Base-by-base conservation (phyloP, 2,797 vertebrate species). In the Melanotaenia nigrans region DNA sequence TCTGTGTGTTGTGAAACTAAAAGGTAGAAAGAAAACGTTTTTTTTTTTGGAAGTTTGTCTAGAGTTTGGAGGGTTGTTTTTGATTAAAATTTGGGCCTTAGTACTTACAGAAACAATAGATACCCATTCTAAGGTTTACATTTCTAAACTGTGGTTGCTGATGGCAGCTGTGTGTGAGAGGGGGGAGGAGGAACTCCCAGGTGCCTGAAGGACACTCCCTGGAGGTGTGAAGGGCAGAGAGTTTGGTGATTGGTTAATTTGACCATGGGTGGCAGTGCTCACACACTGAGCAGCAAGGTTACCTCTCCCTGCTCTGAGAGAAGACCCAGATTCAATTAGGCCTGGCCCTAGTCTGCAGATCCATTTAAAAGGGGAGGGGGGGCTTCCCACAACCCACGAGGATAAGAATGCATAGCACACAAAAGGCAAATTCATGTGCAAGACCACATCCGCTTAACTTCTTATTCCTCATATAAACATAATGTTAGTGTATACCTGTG, bases 311-410 rank as follows among this genome's bases (percentile, higher is more conserved):
- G 86, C 89, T 90, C 89, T 85, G 87, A 91, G 90, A 95, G 93
- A 91, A 95, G 93, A 93, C 93, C 94, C 90, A 95, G 95, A 98
- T 98, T 96, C 94, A 95, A 97, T 99, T 97, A 98, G 91, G 92
- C 86, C 89, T 89, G 67, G 90, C 90, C 84, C 72, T 80, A 86
- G 92, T 92, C 93, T 93, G 88, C 93, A 96, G 95, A 97, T 97
- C 97, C 96, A 96, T 96, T 97, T 95, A 96, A 96, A 93, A 13
- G 24, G 24, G 33, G 32, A 22, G 58, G 32, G 51, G 65, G 47
- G 81, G 53, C 25, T 82, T 79, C 77, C 81, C 76, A 56, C 58
- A 73, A 51, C 72, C 57, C 60, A 60, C 56, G 6, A 67, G 64
- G 30, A 1, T 58, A 73, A 64, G 69, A 24, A 16, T 57, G 53